Conservation (phyloP, 2,113 vertebrate species). For the Dinomys branickii region DNA sequence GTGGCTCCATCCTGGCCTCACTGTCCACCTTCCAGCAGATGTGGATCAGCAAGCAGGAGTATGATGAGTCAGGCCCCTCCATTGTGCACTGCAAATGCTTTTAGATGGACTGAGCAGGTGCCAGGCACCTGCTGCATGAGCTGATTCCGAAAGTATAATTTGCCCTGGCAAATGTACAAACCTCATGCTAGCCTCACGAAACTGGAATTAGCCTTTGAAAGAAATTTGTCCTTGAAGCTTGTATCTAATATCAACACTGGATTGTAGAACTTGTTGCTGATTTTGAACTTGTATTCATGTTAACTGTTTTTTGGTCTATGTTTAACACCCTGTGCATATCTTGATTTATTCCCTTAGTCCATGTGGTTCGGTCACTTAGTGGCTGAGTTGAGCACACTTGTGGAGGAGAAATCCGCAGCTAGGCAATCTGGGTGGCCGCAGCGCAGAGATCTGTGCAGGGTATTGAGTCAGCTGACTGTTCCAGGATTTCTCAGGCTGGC, state of each 20-base stretch:
- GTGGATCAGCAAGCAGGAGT: conserved; percentile 90
- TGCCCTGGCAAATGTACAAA: conserved; percentile 84
- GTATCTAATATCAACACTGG: conserved; percentile 82
- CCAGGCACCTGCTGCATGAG: too few species aligned
- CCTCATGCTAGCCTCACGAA: conserved; percentile 89
- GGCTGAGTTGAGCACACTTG: neutral
- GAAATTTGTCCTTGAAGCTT: conserved; percentile 85
- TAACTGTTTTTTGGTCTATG: conserved; percentile 71
- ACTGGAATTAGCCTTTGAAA: conserved; percentile 89
- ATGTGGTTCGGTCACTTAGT: conserved; percentile 4
- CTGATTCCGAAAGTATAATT: conserved; percentile 72
- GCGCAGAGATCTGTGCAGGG: too few species aligned
- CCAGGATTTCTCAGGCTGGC: too few species aligned
- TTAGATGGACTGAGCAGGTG: too few species aligned
- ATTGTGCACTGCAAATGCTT: too few species aligned
- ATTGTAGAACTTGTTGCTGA: too few species aligned
- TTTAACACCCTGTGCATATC: conserved; percentile 84
- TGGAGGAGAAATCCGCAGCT: neutral
- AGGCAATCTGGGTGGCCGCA: too few species aligned
- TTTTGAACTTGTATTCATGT: conserved; percentile 79
- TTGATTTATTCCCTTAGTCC: conserved; percentile 59
- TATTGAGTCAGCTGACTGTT: too few species aligned
- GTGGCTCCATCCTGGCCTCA: conserved; percentile 90
- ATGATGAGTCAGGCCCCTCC: conserved; percentile 89
- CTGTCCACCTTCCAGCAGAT: conserved; percentile 90